phyloP scores from a whole-genome alignment of 2,888 invertebrate genomes.

The Schizaphis graminum region DNA sequence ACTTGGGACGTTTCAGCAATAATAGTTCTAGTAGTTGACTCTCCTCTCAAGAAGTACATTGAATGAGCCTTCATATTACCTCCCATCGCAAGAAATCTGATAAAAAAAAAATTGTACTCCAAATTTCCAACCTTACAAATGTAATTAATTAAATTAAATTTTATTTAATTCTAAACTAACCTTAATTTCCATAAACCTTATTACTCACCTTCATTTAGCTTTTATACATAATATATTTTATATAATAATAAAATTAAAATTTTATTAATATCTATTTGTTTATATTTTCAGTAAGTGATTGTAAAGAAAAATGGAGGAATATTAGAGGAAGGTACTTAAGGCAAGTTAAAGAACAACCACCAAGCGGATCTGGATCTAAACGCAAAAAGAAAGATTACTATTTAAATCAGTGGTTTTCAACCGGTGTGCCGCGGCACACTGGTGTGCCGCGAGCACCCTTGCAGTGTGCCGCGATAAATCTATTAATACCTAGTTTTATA shows the following conservation, averaged over 20 bases:
- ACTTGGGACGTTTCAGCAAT: constrained; percentile 24
- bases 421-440: too few relatives aligned
- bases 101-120: constrained; percentile 57
- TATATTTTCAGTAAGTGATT: not conserved
- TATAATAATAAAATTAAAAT: not conserved
- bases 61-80: not conserved
- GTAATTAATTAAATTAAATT: not conserved
- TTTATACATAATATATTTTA: too few relatives aligned
- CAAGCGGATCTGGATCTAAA: not conserved
- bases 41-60: constrained; percentile 23
- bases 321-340: not conserved
- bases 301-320: constrained; percentile 15
- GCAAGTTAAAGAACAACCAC: constrained; percentile 2
- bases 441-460: too few relatives aligned
- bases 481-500: constrained; percentile 16
- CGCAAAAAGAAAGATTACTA: not conserved
- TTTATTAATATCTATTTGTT: not conserved
- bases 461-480: not conserved
- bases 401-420: too few relatives aligned
- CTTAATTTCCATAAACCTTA: not conserved
- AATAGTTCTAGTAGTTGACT: too few relatives aligned
- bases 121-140: not conserved
- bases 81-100: constrained; percentile 47
- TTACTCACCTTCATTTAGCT: not conserved
- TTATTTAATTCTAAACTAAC: not conserved